These are phyloP conservation scores for Brachypteracias leptosomus DNA, from an alignment of 2,113 vertebrate species.

Conservation along the genomic window DNA sequence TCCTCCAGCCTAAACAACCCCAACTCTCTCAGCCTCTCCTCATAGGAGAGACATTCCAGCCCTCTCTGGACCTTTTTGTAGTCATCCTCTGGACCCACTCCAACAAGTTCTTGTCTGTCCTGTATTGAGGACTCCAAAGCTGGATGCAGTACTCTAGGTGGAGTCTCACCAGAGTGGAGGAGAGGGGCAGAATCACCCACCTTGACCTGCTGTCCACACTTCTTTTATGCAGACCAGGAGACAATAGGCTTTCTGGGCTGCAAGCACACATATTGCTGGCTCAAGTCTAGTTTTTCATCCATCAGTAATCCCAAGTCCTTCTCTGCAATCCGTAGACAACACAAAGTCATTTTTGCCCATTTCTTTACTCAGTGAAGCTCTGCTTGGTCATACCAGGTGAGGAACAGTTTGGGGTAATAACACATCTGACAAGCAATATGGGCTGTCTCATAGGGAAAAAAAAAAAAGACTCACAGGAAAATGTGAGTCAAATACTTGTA, in stretches of 20 bases:
- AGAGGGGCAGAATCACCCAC: background rate
- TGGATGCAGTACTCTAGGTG: background rate
- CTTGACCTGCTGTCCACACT: fast-evolving
- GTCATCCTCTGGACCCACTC: background rate
- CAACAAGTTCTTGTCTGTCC: background rate
- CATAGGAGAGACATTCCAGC: fast-evolving
- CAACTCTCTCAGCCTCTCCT: background rate
- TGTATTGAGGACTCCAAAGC: background rate
- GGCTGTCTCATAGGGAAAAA: background rate
- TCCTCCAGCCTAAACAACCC: background rate
- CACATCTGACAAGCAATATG: background rate
- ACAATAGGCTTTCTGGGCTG: fast-evolving
- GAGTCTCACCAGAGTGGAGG: background rate
- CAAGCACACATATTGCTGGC: background rate
- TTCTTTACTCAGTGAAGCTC: background rate
- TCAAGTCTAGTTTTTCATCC: background rate
- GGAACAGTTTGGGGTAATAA: background rate
- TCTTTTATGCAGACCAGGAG: background rate
- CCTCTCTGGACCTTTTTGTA: background rate
- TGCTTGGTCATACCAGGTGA: background rate
- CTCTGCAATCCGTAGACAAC: background rate
- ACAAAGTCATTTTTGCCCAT: background rate
- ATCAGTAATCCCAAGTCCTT: background rate
- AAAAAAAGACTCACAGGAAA: background rate
- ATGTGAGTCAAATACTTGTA: background rate